These are phyloP conservation scores for Lottia scabra DNA, from an alignment of 2,888 invertebrate species.

Conservation along the genomic window DNA sequence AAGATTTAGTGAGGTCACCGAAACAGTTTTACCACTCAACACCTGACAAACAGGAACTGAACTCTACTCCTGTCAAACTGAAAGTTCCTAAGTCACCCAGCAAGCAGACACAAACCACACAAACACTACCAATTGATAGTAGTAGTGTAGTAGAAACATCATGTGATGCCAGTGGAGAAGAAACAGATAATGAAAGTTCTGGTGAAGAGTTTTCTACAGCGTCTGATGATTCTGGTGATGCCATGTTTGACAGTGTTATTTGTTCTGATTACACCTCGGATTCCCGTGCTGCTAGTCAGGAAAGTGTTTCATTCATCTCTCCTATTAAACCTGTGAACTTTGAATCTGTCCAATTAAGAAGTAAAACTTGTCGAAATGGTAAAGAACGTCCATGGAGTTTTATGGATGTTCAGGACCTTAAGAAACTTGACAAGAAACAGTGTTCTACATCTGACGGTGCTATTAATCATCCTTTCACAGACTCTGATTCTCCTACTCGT, in stretches of 20 bases:
- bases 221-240: slow-evolving; percentile 53
- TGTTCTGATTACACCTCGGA: slow-evolving; percentile 55
- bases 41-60: slow-evolving; percentile 8
- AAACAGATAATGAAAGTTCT: slow-evolving; percentile 51
- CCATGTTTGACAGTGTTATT: slow-evolving; percentile 54
- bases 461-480: slow-evolving; percentile 72
- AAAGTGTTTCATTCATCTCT: slow-evolving; percentile 21
- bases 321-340: neutral
- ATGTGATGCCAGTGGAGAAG: slow-evolving; percentile 57
- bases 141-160: slow-evolving; percentile 45
- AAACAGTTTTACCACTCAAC: slow-evolving; percentile 24
- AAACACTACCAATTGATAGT: slow-evolving; percentile 28
- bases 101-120: slow-evolving; percentile 26
- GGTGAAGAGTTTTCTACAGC: slow-evolving; percentile 53
- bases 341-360: neutral
- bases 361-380: slow-evolving; percentile 18
- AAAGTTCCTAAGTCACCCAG: slow-evolving; percentile 28
- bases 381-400: slow-evolving; percentile 85
- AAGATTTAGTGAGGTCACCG: slow-evolving; percentile 46
- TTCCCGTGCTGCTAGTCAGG: slow-evolving; percentile 28
- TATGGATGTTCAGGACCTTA: slow-evolving; percentile 83
- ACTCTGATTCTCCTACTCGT: slow-evolving; percentile 19
- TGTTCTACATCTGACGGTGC: slow-evolving; percentile 93
- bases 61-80: neutral
- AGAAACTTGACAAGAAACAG: no score